A percentile compares a stretch with the other conserved stretches of the same genome.
Evolutionary conservation across 1,140 invertebrate genomes (phyloP).

Genomic region (Harpegnathos saltator): DNA sequence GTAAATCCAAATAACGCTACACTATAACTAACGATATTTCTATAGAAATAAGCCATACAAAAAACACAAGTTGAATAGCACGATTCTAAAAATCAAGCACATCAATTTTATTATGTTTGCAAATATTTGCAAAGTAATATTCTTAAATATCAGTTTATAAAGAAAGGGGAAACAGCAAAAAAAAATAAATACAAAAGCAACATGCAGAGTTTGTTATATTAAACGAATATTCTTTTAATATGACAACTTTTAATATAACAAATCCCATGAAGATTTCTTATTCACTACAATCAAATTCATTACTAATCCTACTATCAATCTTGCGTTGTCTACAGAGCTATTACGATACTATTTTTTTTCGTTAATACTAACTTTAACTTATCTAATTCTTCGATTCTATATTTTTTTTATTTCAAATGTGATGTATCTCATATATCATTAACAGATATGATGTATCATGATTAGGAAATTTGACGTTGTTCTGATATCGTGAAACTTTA

Average conservation of each 20-base stretch:
- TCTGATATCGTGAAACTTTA: background rate
- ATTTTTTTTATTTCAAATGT: slow-evolving; percentile 14
- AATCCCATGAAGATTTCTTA: background rate
- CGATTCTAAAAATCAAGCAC: background rate
- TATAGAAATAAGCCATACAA: background rate
- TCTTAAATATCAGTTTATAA: slow-evolving; percentile 3
- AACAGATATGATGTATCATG: background rate
- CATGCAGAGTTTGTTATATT: slow-evolving; percentile 8
- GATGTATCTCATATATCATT: background rate
- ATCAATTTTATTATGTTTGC: slow-evolving; percentile 21
- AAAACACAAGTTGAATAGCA: slow-evolving; percentile 2
- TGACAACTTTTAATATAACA: too few species aligned
- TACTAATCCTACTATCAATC: slow-evolving; percentile 23
- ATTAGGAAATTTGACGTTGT: background rate
- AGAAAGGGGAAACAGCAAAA: background rate
- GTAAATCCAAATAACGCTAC: background rate
- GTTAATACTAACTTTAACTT: slow-evolving; percentile 38
- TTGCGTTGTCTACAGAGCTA: background rate
- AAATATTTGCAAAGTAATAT: slow-evolving; percentile 14
- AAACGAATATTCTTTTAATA: background rate
- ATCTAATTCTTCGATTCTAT: slow-evolving; percentile 33
- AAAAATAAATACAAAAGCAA: slow-evolving; percentile 30
- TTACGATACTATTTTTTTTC: background rate
- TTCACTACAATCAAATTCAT: slow-evolving; percentile 6
- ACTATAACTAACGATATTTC: too few species aligned